Conservation (phyloP, 2,797 vertebrate genomes). For the Sebastolobus altivelis region DNA sequence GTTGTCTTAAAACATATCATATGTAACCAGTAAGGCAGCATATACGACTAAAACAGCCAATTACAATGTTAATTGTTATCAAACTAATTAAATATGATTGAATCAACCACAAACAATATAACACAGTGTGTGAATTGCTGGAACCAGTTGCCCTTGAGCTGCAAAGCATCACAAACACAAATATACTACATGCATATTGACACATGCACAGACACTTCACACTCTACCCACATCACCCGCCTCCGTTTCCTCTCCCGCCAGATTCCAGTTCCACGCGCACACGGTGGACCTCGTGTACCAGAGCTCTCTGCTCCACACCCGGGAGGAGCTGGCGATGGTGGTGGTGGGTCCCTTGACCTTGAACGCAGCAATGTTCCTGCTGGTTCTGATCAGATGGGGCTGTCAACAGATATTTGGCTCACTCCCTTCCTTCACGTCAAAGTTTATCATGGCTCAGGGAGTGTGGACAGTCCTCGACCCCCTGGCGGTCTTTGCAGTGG, state of each 20-base stretch:
- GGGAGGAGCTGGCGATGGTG: constrained; percentile 92
- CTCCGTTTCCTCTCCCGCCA: constrained; percentile 70
- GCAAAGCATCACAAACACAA: constrained; percentile 46
- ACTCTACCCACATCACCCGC: constrained; percentile 5
- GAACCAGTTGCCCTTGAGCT: constrained; percentile 52
- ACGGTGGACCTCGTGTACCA: constrained; percentile 94
- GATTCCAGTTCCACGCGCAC: constrained; percentile 89
- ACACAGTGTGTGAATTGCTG: constrained; percentile 39
- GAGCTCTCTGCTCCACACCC: constrained; percentile 88
- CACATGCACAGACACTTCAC: constrained; percentile 36
- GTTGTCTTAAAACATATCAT: constrained; percentile 2
- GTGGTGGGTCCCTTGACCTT: constrained; percentile 93
- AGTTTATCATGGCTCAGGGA: constrained; percentile 95
- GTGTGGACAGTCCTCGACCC: constrained; percentile 98
- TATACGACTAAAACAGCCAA: constrained; percentile 9
- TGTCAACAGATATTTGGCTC: constrained; percentile 95
- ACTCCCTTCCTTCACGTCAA: constrained; percentile 96
- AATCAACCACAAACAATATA: constrained; percentile 52
- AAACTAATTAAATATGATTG: constrained; percentile 57
- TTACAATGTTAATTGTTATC: constrained; percentile 41
- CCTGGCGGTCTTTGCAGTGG: constrained; percentile 94
- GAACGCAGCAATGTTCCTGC: constrained; percentile 88
- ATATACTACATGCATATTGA: constrained; percentile 53
- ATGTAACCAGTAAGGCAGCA: constrained; percentile 2
- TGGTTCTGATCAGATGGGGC: constrained; percentile 96